Base-by-base conservation (phyloP, 2,888 invertebrate species). In the Cerastis leucographa region DNA sequence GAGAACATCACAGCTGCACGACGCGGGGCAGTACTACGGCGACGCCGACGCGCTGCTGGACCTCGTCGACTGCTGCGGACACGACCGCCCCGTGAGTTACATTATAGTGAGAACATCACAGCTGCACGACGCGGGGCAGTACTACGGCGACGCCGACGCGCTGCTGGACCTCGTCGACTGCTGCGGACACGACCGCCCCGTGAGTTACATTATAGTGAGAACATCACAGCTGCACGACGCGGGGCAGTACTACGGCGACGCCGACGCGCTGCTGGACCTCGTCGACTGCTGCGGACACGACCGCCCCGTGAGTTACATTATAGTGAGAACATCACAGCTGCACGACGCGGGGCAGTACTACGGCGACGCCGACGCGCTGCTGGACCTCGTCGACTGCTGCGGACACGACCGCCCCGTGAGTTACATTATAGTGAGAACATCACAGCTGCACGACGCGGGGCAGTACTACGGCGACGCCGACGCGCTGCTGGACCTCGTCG, bases 111-210 rank as follows among this genome's bases (percentile, higher is more conserved):
- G 0, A 7, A 29, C 14, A n/a, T 17, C 14, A n/a, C 97, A 97
- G 91, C 97, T 99, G 84, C 97, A 98, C 86, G 98, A 98, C 90
- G 96, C 96, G 46, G 98, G 98, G 42, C 97, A 97, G 90, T 99
- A 98, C 92, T 97, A 97, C 89, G 99, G 99, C 25, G 98, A 98
- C 89, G 93, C 97, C 17, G 97, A 97, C 83, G 97, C 97, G 82
- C 98, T 99, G 92, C 99, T 98, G 89, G 97, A 97, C 88, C 97
- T 99, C n/a, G 97, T 99, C 73, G 99, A 99, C 95, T 97, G 97
- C 85, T 98, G 98, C 90, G 98, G 98, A 0, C 97, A 97, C 88
- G 97, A 97, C 78, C 97, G 99, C 70, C 98, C 99, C 42, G 98
- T 97, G 44, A 77, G 87, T 80, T 1, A 25, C 56, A 1, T 4